Evolutionary conservation across 1,140 invertebrate genomes (phyloP).

Genomic region (Popillia japonica): DNA sequence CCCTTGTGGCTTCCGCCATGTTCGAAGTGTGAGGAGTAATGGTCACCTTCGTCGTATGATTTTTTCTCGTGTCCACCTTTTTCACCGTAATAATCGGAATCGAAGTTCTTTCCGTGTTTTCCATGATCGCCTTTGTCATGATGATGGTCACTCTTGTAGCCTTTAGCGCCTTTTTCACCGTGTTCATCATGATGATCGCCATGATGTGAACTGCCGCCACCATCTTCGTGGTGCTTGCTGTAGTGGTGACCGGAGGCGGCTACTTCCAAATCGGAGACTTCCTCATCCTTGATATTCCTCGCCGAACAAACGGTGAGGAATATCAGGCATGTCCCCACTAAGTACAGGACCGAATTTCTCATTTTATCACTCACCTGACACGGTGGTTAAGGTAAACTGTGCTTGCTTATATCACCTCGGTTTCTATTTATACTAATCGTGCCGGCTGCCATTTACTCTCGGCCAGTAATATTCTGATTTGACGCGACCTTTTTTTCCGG

Average conservation of each 20-base stretch:
- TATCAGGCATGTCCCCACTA: conserved; percentile 48
- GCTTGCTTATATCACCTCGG: conserved; percentile 25
- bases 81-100: conserved; percentile 73
- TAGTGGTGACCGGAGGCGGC: conserved; percentile 65
- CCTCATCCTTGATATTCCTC: conserved; percentile 46
- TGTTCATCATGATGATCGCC: conserved; percentile 69
- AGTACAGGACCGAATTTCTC: conserved; percentile 44
- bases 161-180: conserved; percentile 73
- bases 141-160: conserved; percentile 72
- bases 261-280: conserved; percentile 60
- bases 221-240: conserved; percentile 64
- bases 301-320: conserved; percentile 43
- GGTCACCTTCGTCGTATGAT: conserved; percentile 72
- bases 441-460: background rate
- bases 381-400: conserved; percentile 10
- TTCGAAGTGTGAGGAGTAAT: conserved; percentile 75
- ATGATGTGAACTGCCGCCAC: conserved; percentile 71
- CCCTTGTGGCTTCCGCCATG: conserved; percentile 78
- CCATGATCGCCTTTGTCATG: conserved; percentile 65
- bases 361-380: conserved; percentile 18
- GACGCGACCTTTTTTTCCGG: background rate
- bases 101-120: conserved; percentile 69
- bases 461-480: background rate
- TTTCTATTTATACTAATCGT: conserved; percentile 1
- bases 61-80: conserved; percentile 77